Evolutionary conservation across 2,888 invertebrate genomes (phyloP), one percentile per base, ranked within the genome.

Genomic region (Sycophila texana): DNA sequence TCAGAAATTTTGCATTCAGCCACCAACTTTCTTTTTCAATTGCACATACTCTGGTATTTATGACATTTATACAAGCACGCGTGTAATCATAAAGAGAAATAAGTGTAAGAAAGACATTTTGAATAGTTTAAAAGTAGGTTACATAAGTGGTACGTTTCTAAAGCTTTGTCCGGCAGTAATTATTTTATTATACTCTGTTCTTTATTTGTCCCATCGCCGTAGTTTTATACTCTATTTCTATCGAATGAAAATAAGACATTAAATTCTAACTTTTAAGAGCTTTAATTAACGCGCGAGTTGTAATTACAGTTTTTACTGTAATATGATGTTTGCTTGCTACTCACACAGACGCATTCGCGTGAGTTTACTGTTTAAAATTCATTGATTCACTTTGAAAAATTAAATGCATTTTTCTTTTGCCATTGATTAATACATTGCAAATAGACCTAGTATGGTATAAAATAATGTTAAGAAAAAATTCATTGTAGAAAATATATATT

Each of bases 121-220:
- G 22, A 79, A 51, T 58, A 55, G 49, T 67, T 57, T 55, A 49
- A 60, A 75, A 75, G 72, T 71, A 13, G 68, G 67, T 49, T 72
- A 71, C 20, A 73, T 77, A 81, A 79, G 58, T 74, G 72, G 67
- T 73, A 79, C 82, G 68, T 80, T 74, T 74, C 18, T 75, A 61
- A 30, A 68, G 75, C 65, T 75, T 68, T 74, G 70, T 67, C 75
- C 66, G 58, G 57, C 58, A 39, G 26, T 75, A 72, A 75, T 79
- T 71, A 72, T 53, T 74, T 66, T 72, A 68, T 66, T 61, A 66
- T 61, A 47, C 57, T 63, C 67, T 72, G 65, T 58, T 53, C 60
- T 65, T 74, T 79, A 57, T 74, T 49, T 65, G 51, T 49, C 16
- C 4, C 13, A 55, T 60, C 67, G 16, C 22, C 53, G 10, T 26